Percentiles rank a stretch among this genome's conserved stretches.
These are phyloP conservation scores for Lerema accius DNA, from an alignment of 1,140 invertebrate genomes.

Conservation along the genomic window DNA sequence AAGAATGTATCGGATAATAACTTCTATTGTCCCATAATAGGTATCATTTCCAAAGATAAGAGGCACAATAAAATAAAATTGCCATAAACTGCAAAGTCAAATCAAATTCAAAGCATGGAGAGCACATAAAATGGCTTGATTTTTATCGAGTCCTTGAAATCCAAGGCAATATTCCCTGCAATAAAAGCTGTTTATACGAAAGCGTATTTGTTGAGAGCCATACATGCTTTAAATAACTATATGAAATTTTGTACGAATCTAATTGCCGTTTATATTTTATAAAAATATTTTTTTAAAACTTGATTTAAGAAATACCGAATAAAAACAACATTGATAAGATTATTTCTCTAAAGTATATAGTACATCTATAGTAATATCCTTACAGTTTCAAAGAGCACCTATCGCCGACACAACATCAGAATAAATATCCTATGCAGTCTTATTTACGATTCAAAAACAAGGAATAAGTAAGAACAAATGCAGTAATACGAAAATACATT, in stretches of 20 bases:
- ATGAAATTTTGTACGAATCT: too few relatives aligned
- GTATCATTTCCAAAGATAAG: slow-evolving; percentile 27
- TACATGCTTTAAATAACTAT: slow-evolving; percentile 4
- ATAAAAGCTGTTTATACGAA: slow-evolving; percentile 29
- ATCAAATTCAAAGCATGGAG: slow-evolving; percentile 31
- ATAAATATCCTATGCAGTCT: too few relatives aligned
- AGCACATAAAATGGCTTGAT: slow-evolving; percentile 30
- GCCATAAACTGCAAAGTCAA: slow-evolving; percentile 34
- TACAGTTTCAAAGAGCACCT: too few relatives aligned
- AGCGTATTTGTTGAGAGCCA: slow-evolving; percentile 5
- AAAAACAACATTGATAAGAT: too few relatives aligned
- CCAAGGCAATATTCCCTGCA: slow-evolving; percentile 29
- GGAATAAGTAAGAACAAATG: too few relatives aligned
- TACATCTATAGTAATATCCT: too few relatives aligned
- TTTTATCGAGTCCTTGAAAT: slow-evolving; percentile 32
- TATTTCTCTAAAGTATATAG: too few relatives aligned
- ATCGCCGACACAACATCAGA: too few relatives aligned
- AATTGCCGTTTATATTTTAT: too few relatives aligned
- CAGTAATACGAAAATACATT: slow-evolving; percentile 33
- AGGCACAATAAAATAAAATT: slow-evolving; percentile 32
- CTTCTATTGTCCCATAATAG: slow-evolving; percentile 20
- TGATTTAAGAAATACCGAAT: too few relatives aligned
- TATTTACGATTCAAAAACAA: too few relatives aligned
- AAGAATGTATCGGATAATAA: slow-evolving; percentile 18
- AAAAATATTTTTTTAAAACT: too few relatives aligned